A percentile compares a stretch with the other conserved stretches of the same genome.
These are phyloP conservation scores for Rhopilema esculentum DNA, from an alignment of 30 jellyfish, hydroid and myxozoan species.

Conservation along the genomic window DNA sequence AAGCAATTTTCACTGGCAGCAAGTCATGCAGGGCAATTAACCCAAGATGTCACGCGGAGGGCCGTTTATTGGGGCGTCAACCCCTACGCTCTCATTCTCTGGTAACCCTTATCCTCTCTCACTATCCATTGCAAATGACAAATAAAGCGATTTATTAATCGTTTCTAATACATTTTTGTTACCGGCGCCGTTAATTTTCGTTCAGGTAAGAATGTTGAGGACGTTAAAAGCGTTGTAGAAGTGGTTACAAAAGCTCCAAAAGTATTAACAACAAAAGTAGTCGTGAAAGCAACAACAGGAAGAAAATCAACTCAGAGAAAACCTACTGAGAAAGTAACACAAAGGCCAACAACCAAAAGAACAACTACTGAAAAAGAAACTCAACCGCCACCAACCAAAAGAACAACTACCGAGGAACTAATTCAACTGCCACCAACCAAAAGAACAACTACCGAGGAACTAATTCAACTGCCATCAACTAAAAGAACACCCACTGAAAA, in stretches of 20 bases:
- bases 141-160: no score
- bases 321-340: background rate
- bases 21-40: no score
- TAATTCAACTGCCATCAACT: background rate
- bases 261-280: background rate
- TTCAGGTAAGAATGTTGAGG: background rate
- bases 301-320: background rate
- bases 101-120: no score
- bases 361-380: background rate
- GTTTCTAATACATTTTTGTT: no score
- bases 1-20: background rate
- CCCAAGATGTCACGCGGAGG: no score
- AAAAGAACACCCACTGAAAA: background rate
- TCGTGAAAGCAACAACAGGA: conserved; percentile 8
- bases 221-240: background rate
- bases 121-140: no score
- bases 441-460: background rate
- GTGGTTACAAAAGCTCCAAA: background rate
- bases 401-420: background rate
- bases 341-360: background rate
- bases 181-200: no score
- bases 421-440: background rate
- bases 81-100: no score
- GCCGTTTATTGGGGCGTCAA: no score
- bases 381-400: background rate